Base-by-base conservation (phyloP, 1,140 invertebrate genomes). In the Lepidurus arcticus region DNA sequence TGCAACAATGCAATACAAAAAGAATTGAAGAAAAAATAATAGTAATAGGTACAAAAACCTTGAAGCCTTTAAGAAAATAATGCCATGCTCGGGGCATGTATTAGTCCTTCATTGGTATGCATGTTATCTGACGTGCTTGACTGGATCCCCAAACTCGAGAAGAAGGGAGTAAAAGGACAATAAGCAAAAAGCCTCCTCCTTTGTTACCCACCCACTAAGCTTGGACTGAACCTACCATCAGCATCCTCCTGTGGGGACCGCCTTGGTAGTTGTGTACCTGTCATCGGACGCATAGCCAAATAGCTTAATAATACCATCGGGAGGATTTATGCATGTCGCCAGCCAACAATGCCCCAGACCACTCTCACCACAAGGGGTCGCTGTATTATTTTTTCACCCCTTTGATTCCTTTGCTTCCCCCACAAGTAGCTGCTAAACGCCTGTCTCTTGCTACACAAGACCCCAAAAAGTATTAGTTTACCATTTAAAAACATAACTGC, bases 251-350 rank as follows among this genome's bases (percentile, higher is more conserved):
- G 0, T 13, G 3, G 21, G 53, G 53, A 65, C 53, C 53, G 53
- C 53, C 53, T 65, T 65, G 53, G 53, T 65, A 65, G 53, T 65
- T 65, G 53, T 65, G 53, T 65, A 65, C 53, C 53, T 65, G 53
- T 65, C 53, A 65, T 65, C 53, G 53, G 16, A 65, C 8, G 53
- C 53, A 21, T 65, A 65, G 53, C 53, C 4, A 65, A 65, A 65
- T 21, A 65, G 53, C 53, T 65, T 65, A 65, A 65, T 65, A 65
- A 21, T 7, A 21, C 16, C 53, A 65, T 65, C 16, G 53, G 1
- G n/a, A 65, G 53, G 53, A 65, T 65, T 65, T 65, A 65, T 65
- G 53, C 53, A 65, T 65, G 53, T 65, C 53, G 53, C 53, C 53
- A 65, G n/a, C 53, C 34, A 65, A 65, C 53, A 65, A 65, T 65